These are phyloP conservation scores for Rhagologus leucostigma DNA, from an alignment of 2,113 vertebrate species.

Conservation along the genomic window DNA sequence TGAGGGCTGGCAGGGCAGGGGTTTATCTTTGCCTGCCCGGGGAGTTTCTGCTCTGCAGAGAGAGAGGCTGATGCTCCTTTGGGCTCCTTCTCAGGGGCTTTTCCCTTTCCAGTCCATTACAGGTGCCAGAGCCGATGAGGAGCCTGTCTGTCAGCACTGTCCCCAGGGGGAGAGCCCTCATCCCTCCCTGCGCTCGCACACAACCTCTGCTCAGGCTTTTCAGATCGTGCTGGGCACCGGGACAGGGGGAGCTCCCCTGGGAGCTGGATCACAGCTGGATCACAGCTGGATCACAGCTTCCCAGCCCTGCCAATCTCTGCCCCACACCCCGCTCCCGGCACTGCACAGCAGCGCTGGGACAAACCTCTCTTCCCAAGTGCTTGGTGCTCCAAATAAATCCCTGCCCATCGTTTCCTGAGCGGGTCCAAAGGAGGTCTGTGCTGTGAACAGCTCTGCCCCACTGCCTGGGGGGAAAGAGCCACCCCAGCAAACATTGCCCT, in stretches of 20 bases:
- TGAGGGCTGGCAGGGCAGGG: slow-evolving; percentile 1
- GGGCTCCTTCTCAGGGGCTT: slow-evolving; percentile 64
- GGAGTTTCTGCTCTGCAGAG: background rate
- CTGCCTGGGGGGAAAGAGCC: background rate
- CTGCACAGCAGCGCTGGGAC: background rate
- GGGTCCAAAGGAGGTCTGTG: background rate
- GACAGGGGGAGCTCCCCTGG: background rate
- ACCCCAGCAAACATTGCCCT: background rate
- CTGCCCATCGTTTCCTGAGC: background rate
- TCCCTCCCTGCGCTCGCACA: background rate
- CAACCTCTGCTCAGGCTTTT: background rate
- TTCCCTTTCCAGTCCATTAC: slow-evolving; percentile 86
- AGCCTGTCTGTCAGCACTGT: slow-evolving; percentile 59
- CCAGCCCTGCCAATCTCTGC: background rate
- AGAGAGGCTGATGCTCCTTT: slow-evolving; percentile 47
- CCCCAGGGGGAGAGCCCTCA: background rate
- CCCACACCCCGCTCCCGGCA: background rate
- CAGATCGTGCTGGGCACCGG: background rate
- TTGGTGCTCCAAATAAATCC: background rate
- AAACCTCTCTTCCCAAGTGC: background rate
- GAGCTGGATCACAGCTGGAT: background rate
- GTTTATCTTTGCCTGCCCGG: slow-evolving; percentile 7
- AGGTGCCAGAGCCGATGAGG: slow-evolving; percentile 72
- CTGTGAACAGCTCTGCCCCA: background rate
- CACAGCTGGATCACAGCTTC: background rate